Conservation (phyloP, 2,113 vertebrate species). For the Heterochromis multidens region DNA sequence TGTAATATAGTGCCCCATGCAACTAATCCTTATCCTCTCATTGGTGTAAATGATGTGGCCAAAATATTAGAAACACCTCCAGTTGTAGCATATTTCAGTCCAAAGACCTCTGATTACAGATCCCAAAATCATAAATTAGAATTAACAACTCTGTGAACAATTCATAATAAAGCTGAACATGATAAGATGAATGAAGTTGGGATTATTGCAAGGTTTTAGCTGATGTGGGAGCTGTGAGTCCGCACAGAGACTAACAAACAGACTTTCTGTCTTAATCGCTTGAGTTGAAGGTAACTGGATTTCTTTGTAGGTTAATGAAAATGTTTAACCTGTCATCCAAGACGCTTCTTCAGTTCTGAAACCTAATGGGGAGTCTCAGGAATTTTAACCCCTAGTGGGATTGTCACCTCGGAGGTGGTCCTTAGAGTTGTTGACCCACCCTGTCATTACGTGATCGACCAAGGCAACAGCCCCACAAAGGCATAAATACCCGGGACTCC, state of each 20-base stretch:
- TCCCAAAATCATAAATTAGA: neutral
- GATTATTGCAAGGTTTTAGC: rapidly evolving
- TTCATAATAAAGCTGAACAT: neutral
- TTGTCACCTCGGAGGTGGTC: too few relatives aligned
- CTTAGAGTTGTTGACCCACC: too few relatives aligned
- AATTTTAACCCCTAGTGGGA: too few relatives aligned
- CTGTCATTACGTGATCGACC: too few relatives aligned
- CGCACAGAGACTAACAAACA: neutral
- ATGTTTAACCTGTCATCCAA: too few relatives aligned
- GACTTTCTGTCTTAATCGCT: too few relatives aligned
- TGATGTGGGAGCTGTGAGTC: neutral
- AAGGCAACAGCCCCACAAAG: too few relatives aligned
- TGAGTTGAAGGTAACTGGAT: too few relatives aligned
- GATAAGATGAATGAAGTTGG: neutral
- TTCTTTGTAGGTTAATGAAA: too few relatives aligned
- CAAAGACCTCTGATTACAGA: neutral
- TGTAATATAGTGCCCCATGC: neutral
- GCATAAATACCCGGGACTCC: neutral
- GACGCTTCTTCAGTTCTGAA: too few relatives aligned
- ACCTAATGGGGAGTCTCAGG: too few relatives aligned
- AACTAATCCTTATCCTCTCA: neutral
- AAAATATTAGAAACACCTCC: neutral
- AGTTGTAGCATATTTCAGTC: neutral
- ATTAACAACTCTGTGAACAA: neutral
- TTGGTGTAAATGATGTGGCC: neutral